phyloP scores from a whole-genome alignment of 2,888 invertebrate species.

The Macropis europaea region DNA sequence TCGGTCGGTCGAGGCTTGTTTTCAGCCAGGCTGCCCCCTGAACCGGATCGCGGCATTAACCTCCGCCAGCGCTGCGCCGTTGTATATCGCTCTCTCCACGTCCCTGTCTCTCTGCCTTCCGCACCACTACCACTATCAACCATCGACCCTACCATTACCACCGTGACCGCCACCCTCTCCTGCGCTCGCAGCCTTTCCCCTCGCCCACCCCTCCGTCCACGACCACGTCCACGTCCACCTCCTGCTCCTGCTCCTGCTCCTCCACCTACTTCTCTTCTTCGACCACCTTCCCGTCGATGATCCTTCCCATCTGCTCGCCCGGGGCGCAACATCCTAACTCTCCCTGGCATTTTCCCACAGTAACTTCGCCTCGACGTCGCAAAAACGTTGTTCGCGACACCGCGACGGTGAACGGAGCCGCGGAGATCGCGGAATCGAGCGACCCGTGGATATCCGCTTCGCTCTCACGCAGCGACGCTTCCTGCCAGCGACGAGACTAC shows the following conservation, averaged over 20 bases:
- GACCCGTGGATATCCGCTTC: no score
- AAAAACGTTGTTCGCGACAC: neutral
- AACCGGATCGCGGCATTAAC: constrained; percentile 78
- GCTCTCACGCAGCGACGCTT: no score
- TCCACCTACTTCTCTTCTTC: constrained; percentile 7
- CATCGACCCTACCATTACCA: constrained; percentile 49
- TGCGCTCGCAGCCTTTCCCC: constrained; percentile 24
- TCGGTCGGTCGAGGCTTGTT: constrained; percentile 61
- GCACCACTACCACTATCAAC: constrained; percentile 39
- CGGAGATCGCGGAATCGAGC: no score
- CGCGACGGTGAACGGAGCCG: neutral
- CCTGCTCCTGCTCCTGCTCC: neutral
- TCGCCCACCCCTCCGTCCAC: constrained; percentile 13
- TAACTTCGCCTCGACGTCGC: neutral
- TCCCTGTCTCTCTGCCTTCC: constrained; percentile 49
- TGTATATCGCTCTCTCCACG: constrained; percentile 64
- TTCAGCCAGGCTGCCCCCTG: constrained; percentile 74
- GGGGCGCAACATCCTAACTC: constrained; percentile 39
- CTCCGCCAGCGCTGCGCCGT: constrained; percentile 66
- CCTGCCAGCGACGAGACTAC: no score
- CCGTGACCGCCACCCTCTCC: constrained; percentile 47
- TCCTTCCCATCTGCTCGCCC: constrained; percentile 52
- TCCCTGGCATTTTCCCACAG: constrained; percentile 23
- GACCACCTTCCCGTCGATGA: constrained; percentile 43
- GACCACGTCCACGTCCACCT: constrained; percentile 12